These are phyloP conservation scores for Danionella cerebrum DNA, from an alignment of 2,113 vertebrate genomes.

Conservation along the genomic window DNA sequence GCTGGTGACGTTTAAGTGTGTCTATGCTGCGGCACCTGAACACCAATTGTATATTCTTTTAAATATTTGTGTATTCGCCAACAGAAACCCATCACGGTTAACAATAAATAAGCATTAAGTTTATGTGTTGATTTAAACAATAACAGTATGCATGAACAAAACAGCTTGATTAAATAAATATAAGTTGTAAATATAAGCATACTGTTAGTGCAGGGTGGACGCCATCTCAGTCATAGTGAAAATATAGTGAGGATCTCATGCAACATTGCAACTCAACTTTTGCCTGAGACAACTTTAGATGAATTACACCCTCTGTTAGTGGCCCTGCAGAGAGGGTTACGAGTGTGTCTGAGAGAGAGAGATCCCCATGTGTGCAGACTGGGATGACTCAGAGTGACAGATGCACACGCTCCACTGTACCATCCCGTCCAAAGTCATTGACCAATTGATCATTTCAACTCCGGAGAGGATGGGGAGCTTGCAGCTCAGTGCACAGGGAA, in stretches of 20 bases:
- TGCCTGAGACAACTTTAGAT: not conserved
- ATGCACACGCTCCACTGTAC: conserved; percentile 20
- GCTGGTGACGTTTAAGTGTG: too few relatives aligned
- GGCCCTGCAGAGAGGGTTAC: not conserved
- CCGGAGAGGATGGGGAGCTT: conserved; percentile 12
- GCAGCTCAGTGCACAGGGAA: conserved; percentile 9
- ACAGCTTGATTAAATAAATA: too few relatives aligned
- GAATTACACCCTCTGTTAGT: not conserved
- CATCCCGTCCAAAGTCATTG: conserved; percentile 8
- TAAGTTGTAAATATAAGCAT: too few relatives aligned
- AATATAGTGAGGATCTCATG: not conserved
- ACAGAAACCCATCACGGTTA: too few relatives aligned
- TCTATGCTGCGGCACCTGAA: too few relatives aligned
- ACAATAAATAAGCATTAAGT: too few relatives aligned
- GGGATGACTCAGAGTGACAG: conserved; percentile 39
- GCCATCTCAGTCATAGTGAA: not conserved
- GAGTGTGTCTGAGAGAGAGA: not conserved
- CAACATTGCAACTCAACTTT: too few relatives aligned
- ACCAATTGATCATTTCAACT: conserved; percentile 29
- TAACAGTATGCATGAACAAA: too few relatives aligned
- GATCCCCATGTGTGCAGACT: conserved; percentile 18
- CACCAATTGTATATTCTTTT: too few relatives aligned
- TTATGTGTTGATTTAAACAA: too few relatives aligned
- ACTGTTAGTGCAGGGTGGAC: not conserved
- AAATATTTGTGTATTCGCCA: too few relatives aligned